Evolutionary conservation across 2,113 vertebrate genomes (phyloP).

Genomic region (Mirza zaza): DNA sequence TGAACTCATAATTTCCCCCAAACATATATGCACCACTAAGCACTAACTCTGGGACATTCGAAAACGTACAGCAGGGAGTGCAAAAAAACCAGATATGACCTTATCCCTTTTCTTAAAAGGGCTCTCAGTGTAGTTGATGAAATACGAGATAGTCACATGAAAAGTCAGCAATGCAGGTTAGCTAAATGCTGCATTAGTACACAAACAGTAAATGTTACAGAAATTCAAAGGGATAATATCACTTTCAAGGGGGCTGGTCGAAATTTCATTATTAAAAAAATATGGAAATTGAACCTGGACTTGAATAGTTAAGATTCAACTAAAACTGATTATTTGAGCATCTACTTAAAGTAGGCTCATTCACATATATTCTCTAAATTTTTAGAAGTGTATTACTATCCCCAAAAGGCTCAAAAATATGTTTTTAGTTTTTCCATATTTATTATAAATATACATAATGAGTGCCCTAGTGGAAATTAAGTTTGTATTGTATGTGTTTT

Average conservation of each 20-base stretch:
- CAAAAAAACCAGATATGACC: not conserved
- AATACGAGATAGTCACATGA: not conserved
- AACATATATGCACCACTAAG: not conserved
- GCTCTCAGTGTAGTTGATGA: not conserved
- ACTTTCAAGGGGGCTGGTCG: not conserved
- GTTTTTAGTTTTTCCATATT: not conserved
- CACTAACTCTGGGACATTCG: not conserved
- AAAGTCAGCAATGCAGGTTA: not conserved
- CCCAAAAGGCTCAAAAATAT: not conserved
- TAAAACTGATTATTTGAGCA: not conserved
- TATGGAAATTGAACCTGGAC: not conserved
- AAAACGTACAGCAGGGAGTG: not conserved
- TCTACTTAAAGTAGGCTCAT: not conserved
- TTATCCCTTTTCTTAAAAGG: not conserved
- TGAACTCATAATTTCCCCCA: not conserved
- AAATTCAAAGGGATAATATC: not conserved
- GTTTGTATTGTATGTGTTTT: not conserved
- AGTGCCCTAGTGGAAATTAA: not conserved
- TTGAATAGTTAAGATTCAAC: not conserved
- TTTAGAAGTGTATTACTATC: not conserved
- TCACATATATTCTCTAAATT: not conserved
- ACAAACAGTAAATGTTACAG: not conserved
- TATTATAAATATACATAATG: not conserved
- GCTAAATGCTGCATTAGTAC: not conserved
- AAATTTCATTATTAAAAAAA: not conserved